Conservation (phyloP, 2,797 vertebrate genomes). For the Leucoraja ocellata region DNA sequence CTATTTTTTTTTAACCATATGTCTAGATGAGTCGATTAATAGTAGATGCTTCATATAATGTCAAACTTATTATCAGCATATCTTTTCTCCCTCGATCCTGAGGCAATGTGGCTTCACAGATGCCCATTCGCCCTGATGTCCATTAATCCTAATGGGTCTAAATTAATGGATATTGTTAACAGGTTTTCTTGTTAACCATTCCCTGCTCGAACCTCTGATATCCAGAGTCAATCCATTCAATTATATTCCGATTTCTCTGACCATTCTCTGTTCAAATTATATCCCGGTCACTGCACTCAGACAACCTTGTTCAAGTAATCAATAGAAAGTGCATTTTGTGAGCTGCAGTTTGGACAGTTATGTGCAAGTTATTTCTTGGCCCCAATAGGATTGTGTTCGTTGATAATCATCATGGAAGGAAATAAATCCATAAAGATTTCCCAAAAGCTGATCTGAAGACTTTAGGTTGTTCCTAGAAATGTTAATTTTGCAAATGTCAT, state of each 20-base stretch:
- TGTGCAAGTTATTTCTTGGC: neutral
- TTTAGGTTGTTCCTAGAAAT: neutral
- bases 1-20: neutral
- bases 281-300: neutral
- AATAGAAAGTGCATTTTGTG: neutral
- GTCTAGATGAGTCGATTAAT: neutral
- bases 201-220: neutral
- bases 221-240: neutral
- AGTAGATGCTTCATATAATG: neutral
- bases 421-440: neutral
- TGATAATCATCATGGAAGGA: neutral
- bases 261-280: neutral
- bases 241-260: neutral
- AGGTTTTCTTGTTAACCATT: neutral
- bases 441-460: neutral
- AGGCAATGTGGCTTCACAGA: neutral
- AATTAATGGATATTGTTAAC: neutral
- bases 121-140: neutral
- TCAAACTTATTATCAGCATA: no score
- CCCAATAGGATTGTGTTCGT: neutral
- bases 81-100: neutral
- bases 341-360: neutral
- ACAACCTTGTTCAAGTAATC: neutral
- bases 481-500: neutral
- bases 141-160: neutral